Base-by-base conservation (phyloP, 2,797 vertebrate species). In the Cottoperca gobio region DNA sequence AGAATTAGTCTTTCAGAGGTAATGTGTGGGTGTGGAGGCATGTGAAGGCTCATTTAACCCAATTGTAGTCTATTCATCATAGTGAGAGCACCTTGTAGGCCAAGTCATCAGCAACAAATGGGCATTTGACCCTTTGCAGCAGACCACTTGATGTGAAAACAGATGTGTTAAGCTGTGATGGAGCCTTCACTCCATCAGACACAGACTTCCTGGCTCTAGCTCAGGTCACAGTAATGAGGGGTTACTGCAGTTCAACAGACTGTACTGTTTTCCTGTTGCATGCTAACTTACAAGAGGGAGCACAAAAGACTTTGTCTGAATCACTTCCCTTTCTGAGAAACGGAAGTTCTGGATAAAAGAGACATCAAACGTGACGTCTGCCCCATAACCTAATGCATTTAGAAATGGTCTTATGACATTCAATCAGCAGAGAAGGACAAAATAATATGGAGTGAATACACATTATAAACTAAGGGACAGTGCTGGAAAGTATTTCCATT, bases 241-340 rank as follows among this genome's bases (percentile, higher is more conserved):
- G 87, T 91, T 80, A 93, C 79, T 87, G 19, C 3, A 86, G 90
- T 87, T 92, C 90, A 81, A 46, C 35, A 5, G 19, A 82, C 84
- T 84, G 45, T 54, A 73, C 26, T 50, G 48, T 53, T 84, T 66
- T 81, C 65, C 45, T 42, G 6, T 78, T 61, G 40, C 50, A 46
- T 64, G 75, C 61, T 78, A 66, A 64, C 65, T 74, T 83, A 70
- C 58, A 70, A 61, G 45, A 50, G 37, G 39, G 28, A 68, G 33
- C 66, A 64, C 59, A 61, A 57, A 42, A 37, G 46, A 73, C 28
- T 68, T 33, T 24, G 76, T 89, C 72, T 88, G 68, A 49, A 24
- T 85, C 37, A 70, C 71, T 92, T 91, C 88, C 86, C 35, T 40
- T 57, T 78, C 16, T 23, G 74, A 35, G 74, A 81, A 79, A 3